These are phyloP conservation scores for Calyptommatus sinebrachiatus DNA, from an alignment of 2,113 vertebrate genomes.

Conservation along the genomic window DNA sequence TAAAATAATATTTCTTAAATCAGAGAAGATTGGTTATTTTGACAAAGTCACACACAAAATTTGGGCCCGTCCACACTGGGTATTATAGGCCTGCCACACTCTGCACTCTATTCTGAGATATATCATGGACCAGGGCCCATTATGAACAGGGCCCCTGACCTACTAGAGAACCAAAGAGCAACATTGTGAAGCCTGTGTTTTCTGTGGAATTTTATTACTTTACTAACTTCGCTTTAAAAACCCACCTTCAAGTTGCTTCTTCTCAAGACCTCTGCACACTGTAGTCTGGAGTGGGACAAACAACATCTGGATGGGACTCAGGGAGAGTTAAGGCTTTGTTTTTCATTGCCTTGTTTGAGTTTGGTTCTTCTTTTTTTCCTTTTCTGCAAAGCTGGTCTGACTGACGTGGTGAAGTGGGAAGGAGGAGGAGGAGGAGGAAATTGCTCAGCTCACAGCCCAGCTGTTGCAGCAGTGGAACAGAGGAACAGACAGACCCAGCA, in stretches of 20 bases:
- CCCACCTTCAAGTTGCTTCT: not conserved
- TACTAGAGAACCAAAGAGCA: not conserved
- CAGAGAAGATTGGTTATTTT: no score
- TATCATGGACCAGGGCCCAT: no score
- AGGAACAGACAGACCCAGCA: slow-evolving; percentile 27
- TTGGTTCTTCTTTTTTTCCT: no score
- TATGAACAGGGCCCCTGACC: no score
- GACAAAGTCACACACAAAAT: no score
- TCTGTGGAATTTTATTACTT: no score
- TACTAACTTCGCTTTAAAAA: not conserved
- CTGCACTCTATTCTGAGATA: no score
- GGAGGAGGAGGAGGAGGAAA: slow-evolving; percentile 42
- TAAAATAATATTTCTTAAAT: no score
- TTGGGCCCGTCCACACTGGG: no score
- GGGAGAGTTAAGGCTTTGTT: not conserved
- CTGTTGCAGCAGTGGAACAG: slow-evolving; percentile 21
- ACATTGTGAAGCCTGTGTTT: no score
- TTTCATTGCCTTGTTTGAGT: not conserved
- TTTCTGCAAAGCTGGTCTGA: slow-evolving; percentile 39
- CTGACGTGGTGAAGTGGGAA: slow-evolving; percentile 39
- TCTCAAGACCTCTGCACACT: not conserved
- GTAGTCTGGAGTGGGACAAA: not conserved
- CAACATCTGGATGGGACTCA: not conserved
- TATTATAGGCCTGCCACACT: no score
- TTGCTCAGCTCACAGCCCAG: slow-evolving; percentile 42